These are phyloP conservation scores for Dinocampus coccinellae DNA, from an alignment of 2,888 invertebrate species.

Conservation along the genomic window DNA sequence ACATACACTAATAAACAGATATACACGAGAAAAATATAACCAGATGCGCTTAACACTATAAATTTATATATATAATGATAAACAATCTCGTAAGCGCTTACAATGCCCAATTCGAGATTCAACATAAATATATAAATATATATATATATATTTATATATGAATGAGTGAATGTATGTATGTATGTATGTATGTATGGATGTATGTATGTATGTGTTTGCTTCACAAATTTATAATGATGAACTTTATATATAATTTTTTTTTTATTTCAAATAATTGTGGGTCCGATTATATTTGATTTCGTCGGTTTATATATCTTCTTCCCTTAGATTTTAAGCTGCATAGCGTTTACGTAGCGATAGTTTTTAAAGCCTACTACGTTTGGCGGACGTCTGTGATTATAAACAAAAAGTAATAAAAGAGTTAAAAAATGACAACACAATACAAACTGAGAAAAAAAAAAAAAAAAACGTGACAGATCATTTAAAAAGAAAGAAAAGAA, in stretches of 20 bases:
- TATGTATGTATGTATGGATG: no score
- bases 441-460: conserved; percentile 38
- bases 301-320: conserved; percentile 26
- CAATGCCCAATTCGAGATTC: background rate
- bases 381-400: conserved; percentile 60
- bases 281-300: conserved; percentile 27
- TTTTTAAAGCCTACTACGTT: conserved; percentile 56
- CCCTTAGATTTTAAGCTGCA: conserved; percentile 38
- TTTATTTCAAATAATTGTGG: conserved; percentile 23
- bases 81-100: conserved; percentile 10
- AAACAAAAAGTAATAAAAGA: conserved; percentile 43
- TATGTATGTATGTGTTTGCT: background rate
- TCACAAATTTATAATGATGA: no score
- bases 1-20: conserved; percentile 17
- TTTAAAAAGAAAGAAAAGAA: no score
- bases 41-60: conserved; percentile 26
- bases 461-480: conserved; percentile 3
- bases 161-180: no score
- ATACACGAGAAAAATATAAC: conserved; percentile 15
- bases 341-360: conserved; percentile 50
- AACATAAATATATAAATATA: background rate
- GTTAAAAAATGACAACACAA: conserved; percentile 39
- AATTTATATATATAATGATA: conserved; percentile 20
- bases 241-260: background rate
- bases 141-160: background rate